Evolutionary conservation across 2,888 invertebrate species (phyloP), one percentile per base, ranked within the genome.

Genomic region (Crioceris asparagi): DNA sequence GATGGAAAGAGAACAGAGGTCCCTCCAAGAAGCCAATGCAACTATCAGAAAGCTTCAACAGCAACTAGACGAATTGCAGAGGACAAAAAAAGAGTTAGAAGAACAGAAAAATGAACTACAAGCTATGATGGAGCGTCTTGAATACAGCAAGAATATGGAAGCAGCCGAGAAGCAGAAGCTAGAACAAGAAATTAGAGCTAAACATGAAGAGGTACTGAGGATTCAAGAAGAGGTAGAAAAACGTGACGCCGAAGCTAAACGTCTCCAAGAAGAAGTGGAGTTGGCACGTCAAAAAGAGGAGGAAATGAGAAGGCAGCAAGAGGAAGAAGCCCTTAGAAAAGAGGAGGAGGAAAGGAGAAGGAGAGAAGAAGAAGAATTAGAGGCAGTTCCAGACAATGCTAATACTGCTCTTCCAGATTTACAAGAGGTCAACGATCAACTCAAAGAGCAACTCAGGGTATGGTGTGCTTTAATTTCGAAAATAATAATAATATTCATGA

Each of bases 141-240:
- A 92, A 66, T 83, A 86, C 59, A 82, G 80, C 58, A 87, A 88
- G 71, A 81, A 87, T 59, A 81, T 92, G 83, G 92, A 93, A 67
- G 81, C 81, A 29, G 85, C 76, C 2, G 60, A 90, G 64, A 77
- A 83, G 57, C 72, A 71, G 49, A 87, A 86, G 64, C 70, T 90
- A 40, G 90, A 91, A 60, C 85, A 86, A 40, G 91, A 90, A 69
- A 92, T 92, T 56, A 73, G 74, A 61, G 69, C 70, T 45, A 91
- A 91, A 64, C 90, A 90, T 62, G 75, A 46, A 3, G 59, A 61
- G 49, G 63, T 48, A 18, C 51, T 52, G 19, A 43, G 41, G 14
- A 61, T 64, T 11, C 62, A 64, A 41, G 53, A 57, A 32, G 55
- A 59, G 45, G 55, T 64, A 11, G 62, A 62, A 48, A 32, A 57